Evolutionary conservation across 2,888 invertebrate species (phyloP), one percentile per base, ranked within the genome.

Genomic region (Thecocarcelia acutangulata): DNA sequence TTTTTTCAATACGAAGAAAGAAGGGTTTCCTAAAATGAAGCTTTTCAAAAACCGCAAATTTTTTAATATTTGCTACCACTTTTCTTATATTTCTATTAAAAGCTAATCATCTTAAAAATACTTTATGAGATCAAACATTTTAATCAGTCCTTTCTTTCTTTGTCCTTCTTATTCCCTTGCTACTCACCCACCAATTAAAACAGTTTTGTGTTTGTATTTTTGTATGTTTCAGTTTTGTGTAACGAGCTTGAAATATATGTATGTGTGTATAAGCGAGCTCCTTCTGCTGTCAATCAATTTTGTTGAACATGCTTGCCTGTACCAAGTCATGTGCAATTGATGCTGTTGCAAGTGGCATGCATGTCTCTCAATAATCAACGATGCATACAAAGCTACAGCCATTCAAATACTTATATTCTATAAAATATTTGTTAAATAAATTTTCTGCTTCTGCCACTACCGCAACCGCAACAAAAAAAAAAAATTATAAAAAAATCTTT

Each of bases 301-400:
- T 69, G 12, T 9, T n/a, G 24, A 37, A 42, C 12, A 64, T 54
- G 46, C 44, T 56, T 50, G 46, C 46, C 48, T 9, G 56, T 56
- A 63, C 37, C 15, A 70, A 74, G 77, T 78, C 74, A 70, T 78
- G 69, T 82, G 78, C 78, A 82, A 70, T 78, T 70, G 70, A 75
- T 77, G 74, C 74, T 75, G 70, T 75, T 78, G 82, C 74, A 82
- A 78, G 82, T 82, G 82, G 82, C 74, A 78, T 63, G 54, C 70
- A 78, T 70, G 78, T 78, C 70, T 74, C 61, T 24, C 13, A 69
- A 19, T 59, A 70, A 75, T 66, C 78, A 78, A 15, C 52, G 64
- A 77, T 58, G 64, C 75, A 61, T 72, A 66, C 17, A 40, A 74
- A 77, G 81, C 77, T 46, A 77, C 72, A 81, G 59, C 61, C 64